Base-by-base conservation (phyloP, 2,113 vertebrate genomes). In the Canis aureus region DNA sequence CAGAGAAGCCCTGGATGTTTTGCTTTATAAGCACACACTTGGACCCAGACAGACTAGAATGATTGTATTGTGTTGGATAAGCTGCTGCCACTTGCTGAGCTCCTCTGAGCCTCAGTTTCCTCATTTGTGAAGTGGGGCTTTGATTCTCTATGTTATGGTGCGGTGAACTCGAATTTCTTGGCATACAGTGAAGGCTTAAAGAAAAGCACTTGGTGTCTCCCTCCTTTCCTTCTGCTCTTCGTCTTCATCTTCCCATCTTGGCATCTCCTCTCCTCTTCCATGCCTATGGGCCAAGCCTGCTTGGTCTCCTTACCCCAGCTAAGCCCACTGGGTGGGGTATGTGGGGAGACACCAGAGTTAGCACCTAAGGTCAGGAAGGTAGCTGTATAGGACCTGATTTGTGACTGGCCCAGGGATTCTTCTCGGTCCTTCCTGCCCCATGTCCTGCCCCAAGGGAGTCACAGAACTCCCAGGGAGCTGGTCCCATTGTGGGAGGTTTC, bases 111-210 rank as follows among this genome's bases (percentile, higher is more conserved):
- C 82, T 92, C 79, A 19, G 1, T 62, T 35, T 89, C 67, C 64
- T 82, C 62, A 27, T 51, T 23, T 71, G 83, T 92, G 79, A 86
- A 55, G 51, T 89, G 80, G 27, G 38, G 29, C 74, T 93, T 43
- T 76, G 59, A 25, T 10, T 55, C 69, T 51, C n/a, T 38, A 4
- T 76, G 76, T 13, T 13, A 11, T 11, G 17, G 25, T 22, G 25
- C n/a, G 25, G 5, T 53, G 27, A 60, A n/a, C 0, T 11, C 0
- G 8, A 32, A 38, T 17, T 29, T 53, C 59, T 13, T 6, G 13
- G 38, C 23, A 3, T 20, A 15, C 8, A 8, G 20, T 23, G 38
- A 89, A 22, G 25, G 32, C 53, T 64, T 29, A 10, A 11, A 29
- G 23, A n/a, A 9, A 17, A 8, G 11, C 16, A 5, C 13, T 35